Evolutionary conservation across 2,113 vertebrate species (phyloP), one percentile per base, ranked within the genome.

Genomic region (Tauraco erythrolophus): DNA sequence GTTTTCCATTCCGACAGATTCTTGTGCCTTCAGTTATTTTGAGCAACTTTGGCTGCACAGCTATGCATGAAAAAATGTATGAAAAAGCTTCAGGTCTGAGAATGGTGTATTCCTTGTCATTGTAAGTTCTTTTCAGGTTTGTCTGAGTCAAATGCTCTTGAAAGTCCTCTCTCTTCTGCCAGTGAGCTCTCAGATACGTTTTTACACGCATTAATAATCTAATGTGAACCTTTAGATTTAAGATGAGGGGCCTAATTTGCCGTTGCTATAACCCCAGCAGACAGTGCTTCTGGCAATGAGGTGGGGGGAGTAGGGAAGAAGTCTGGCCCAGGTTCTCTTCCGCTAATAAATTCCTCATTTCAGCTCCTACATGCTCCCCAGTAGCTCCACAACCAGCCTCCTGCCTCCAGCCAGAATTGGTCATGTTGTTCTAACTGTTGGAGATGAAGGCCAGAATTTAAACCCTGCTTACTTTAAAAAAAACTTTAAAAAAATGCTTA

Each of bases 311-410:
- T 7, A 60, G 43, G 21, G 39, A 89, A 88, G 12, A 82, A 88
- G 31, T 33, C 66, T 95, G 85, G 68, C 85, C 39, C 41, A 48
- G 41, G 31, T 68, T 77, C 39, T 80, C 45, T 87, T 92, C 51
- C 81, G 80, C 51, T 71, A 90, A 95, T 69, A 83, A 94, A 89
- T 89, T 85, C 79, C 72, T 95, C 46, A 45, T 88, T 94, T 93
- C 75, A 78, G 28, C 62, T 92, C 64, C 71, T 94, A 57, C 66
- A 56, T 81, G 62, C 25, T 94, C 54, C 65, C 45, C 51, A 80
- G 88, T 68, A 94, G 85, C 76, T 86, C 50, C 78, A 84, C 84
- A 66, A 66, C 21, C 48, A 94, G 45, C 21, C 65, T 90, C 14
- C 70, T 85, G 25, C 57, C 51, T 96, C 54, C 86, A 95, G 88